Evolutionary conservation across 2,113 vertebrate species (phyloP).

Genomic region (Tragelaphus buxtoni): DNA sequence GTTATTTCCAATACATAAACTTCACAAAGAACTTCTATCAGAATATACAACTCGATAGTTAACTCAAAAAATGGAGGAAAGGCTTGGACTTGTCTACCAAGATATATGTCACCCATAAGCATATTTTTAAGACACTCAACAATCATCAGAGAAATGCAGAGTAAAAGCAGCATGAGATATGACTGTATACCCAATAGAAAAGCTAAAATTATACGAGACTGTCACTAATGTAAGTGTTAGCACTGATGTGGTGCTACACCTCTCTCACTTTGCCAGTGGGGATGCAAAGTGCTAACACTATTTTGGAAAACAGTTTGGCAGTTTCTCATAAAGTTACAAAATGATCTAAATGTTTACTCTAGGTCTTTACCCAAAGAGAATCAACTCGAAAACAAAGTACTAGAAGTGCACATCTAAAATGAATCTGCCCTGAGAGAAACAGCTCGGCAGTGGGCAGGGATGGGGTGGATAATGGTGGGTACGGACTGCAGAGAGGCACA

Average conservation of each 20-base stretch:
- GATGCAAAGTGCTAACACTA: neutral
- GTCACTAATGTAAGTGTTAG: neutral
- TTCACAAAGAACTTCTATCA: neutral
- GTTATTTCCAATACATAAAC: neutral
- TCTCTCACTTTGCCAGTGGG: neutral
- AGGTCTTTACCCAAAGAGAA: neutral
- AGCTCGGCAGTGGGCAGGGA: neutral
- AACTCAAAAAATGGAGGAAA: neutral
- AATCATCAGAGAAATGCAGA: neutral
- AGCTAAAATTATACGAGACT: neutral
- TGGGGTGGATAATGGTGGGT: neutral
- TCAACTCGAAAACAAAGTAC: neutral
- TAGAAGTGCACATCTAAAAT: neutral
- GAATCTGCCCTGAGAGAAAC: neutral
- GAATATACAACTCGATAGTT: neutral
- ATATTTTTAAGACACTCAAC: neutral
- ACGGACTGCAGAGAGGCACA: neutral
- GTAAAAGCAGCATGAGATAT: neutral
- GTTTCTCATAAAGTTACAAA: neutral
- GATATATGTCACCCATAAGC: neutral
- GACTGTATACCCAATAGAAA: neutral
- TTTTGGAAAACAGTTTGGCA: neutral
- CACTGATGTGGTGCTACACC: accelerated
- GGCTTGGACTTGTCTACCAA: neutral
- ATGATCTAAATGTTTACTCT: neutral